Conservation (phyloP, 2,797 vertebrate genomes). For the Parauchenoglanis punctatus region DNA sequence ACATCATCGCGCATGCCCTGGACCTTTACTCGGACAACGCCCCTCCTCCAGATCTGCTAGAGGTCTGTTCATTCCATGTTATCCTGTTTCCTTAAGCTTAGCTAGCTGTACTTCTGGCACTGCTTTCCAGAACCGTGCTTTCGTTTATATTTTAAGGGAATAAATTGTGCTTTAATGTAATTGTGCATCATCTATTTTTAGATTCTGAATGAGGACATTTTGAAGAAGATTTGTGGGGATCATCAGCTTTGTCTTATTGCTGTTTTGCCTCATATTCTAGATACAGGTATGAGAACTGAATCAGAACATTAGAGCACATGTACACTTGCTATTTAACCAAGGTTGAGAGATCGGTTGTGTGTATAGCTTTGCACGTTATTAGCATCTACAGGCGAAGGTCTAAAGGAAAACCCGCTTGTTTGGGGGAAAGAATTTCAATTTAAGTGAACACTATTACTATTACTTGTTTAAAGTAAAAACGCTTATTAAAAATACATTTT, state of each 20-base stretch:
- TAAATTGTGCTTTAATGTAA: background rate
- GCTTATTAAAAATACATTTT: background rate
- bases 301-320: background rate
- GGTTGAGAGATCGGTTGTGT: background rate
- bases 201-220: constrained; percentile 82
- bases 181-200: constrained; percentile 58
- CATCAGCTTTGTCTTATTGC: constrained; percentile 91
- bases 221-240: constrained; percentile 90
- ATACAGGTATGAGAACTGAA: constrained; percentile 80
- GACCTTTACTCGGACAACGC: constrained; percentile 93
- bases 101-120: background rate
- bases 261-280: constrained; percentile 93
- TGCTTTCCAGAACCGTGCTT: background rate
- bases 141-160: background rate
- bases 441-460: background rate
- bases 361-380: background rate
- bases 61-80: constrained; percentile 73
- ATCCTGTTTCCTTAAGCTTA: background rate
- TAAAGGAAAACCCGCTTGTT: background rate
- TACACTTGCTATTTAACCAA: background rate
- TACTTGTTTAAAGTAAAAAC: background rate
- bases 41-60: constrained; percentile 84
- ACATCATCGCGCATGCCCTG: constrained; percentile 85
- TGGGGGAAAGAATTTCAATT: background rate
- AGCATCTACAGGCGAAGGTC: background rate